A percentile compares a stretch with the other conserved stretches of the same genome.
These are phyloP conservation scores for Agrypnia vestita DNA, from an alignment of 1,140 invertebrate species.

Conservation along the genomic window DNA sequence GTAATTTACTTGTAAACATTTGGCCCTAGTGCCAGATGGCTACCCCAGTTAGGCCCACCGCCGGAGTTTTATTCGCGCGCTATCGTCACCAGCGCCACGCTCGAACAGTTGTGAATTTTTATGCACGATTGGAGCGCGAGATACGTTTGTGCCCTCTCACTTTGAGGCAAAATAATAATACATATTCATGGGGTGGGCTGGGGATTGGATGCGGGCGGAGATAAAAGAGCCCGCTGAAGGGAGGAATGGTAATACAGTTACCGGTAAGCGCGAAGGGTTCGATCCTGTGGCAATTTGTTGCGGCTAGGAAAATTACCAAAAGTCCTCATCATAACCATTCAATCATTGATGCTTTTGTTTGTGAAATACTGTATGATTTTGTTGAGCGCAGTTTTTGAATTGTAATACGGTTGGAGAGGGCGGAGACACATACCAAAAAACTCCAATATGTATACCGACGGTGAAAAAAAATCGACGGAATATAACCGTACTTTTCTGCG, in stretches of 20 bases:
- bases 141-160: slow-evolving; percentile 50
- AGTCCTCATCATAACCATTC: background rate
- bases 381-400: too few species aligned
- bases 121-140: slow-evolving; percentile 51
- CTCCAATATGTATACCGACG: too few species aligned
- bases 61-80: slow-evolving; percentile 29
- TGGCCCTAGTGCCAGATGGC: background rate
- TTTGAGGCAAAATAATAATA: slow-evolving; percentile 39
- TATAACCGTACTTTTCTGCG: too few species aligned
- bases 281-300: background rate
- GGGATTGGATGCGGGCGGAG: slow-evolving; percentile 28
- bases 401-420: too few species aligned
- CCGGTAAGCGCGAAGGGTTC: background rate
- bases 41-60: background rate
- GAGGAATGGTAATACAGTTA: slow-evolving; percentile 31
- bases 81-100: slow-evolving; percentile 24
- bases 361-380: too few species aligned
- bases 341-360: background rate
- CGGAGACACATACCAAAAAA: too few species aligned
- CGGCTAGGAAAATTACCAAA: background rate
- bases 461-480: too few species aligned
- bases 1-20: too few species aligned
- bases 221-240: background rate
- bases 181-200: slow-evolving; percentile 24
- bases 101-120: slow-evolving; percentile 49